Evolutionary conservation across 2,888 invertebrate species (phyloP).

Genomic region (Panorpa germanica): DNA sequence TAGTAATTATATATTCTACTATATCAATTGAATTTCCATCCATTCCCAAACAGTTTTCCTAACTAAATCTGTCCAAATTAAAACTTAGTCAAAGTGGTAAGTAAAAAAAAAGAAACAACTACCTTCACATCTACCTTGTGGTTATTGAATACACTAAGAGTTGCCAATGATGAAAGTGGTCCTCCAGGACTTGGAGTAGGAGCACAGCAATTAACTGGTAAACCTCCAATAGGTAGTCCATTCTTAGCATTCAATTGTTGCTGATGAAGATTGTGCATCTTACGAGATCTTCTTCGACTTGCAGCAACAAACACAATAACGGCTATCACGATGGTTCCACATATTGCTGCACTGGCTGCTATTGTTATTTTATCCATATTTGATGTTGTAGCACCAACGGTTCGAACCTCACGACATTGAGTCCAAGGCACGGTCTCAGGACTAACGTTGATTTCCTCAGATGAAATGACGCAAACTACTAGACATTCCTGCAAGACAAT

Average conservation of each 20-base stretch:
- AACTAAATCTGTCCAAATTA: too few relatives aligned
- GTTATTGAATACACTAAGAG: conserved; percentile 66
- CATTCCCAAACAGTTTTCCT: too few relatives aligned
- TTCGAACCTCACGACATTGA: conserved; percentile 79
- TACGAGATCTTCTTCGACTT: conserved; percentile 57
- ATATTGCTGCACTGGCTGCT: conserved; percentile 82
- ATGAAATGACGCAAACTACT: conserved; percentile 79
- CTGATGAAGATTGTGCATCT: conserved; percentile 52
- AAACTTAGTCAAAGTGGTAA: too few relatives aligned
- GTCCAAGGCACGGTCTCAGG: conserved; percentile 70
- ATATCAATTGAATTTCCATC: too few relatives aligned
- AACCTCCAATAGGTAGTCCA: conserved; percentile 47
- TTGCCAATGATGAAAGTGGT: conserved; percentile 64
- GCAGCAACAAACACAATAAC: conserved; percentile 81
- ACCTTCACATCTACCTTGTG: conserved; percentile 45
- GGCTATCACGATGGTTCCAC: conserved; percentile 78
- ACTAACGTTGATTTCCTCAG: conserved; percentile 75
- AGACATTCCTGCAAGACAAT: conserved; percentile 66
- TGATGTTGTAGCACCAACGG: conserved; percentile 61
- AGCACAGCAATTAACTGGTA: conserved; percentile 65
- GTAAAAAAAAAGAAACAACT: too few relatives aligned
- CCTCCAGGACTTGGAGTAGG: conserved; percentile 63
- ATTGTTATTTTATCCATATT: conserved; percentile 93
- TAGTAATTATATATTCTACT: too few relatives aligned
- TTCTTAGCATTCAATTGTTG: conserved; percentile 36